Percentiles rank a stretch among this genome's conserved stretches.
Conservation (phyloP, 2,797 vertebrate genomes). For the Salarias fasciatus region DNA sequence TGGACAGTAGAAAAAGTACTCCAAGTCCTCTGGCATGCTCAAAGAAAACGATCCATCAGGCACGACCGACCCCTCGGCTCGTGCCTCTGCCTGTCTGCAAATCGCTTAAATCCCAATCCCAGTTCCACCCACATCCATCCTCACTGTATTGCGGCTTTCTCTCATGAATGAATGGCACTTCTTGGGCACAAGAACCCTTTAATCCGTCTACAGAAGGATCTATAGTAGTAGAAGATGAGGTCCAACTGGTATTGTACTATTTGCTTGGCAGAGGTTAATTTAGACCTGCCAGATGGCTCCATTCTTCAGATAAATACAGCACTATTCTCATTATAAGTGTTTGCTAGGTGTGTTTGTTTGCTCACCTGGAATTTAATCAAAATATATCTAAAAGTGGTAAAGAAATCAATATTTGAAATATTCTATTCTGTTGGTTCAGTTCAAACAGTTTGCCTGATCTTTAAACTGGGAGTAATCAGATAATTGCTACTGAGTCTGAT, state of each 20-base stretch:
- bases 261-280: constrained; percentile 26
- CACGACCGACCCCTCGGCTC: constrained; percentile 44
- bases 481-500: too few relatives aligned
- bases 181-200: constrained; percentile 40
- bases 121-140: constrained; percentile 68
- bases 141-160: constrained; percentile 59
- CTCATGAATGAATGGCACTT: constrained; percentile 50
- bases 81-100: constrained; percentile 70
- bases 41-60: constrained; percentile 80
- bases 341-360: too few relatives aligned
- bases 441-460: too few relatives aligned
- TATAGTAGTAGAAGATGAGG: constrained; percentile 27
- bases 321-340: too few relatives aligned
- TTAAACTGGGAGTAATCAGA: too few relatives aligned
- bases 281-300: constrained; percentile 2
- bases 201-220: constrained; percentile 42
- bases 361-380: too few relatives aligned
- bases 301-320: constrained; percentile 2
- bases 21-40: constrained; percentile 65
- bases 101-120: constrained; percentile 74
- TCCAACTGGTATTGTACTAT: constrained; percentile 34
- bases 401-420: too few relatives aligned
- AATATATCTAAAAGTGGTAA: too few relatives aligned
- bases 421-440: too few relatives aligned
- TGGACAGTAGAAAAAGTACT: constrained; percentile 81